phyloP scores from a whole-genome alignment of 1,140 invertebrate species.

The Aphelenchoides fujianensis region DNA sequence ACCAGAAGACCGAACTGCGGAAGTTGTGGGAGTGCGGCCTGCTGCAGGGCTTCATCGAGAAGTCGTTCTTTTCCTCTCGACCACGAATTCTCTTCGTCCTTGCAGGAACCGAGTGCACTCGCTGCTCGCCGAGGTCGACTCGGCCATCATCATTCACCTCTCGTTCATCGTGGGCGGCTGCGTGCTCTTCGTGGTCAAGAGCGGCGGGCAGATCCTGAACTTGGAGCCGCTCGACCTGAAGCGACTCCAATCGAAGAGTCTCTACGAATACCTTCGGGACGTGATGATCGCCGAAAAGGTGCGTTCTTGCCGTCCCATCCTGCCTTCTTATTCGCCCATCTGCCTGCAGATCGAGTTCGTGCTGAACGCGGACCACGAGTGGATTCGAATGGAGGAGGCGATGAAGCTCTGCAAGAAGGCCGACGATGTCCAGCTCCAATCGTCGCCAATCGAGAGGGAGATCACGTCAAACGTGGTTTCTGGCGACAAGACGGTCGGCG shows the following conservation, averaged over 20 bases:
- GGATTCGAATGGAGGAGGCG: slow-evolving; percentile 42
- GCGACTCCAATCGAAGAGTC: slow-evolving; percentile 40
- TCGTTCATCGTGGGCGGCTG: slow-evolving; percentile 52
- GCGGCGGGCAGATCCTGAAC: slow-evolving; percentile 36
- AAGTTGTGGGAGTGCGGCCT: slow-evolving; percentile 43
- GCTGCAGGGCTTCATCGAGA: slow-evolving; percentile 48
- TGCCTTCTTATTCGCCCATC: background rate
- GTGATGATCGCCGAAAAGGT: slow-evolving; percentile 50
- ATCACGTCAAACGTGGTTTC: slow-evolving; percentile 48
- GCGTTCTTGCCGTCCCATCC: background rate
- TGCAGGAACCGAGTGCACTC: slow-evolving; percentile 21
- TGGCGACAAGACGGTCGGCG: slow-evolving; percentile 32
- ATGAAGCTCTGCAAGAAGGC: slow-evolving; percentile 40
- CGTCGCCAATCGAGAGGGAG: slow-evolving; percentile 36
- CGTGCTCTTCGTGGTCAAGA: slow-evolving; percentile 50
- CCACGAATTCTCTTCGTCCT: background rate
- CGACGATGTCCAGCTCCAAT: slow-evolving; percentile 8
- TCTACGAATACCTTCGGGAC: slow-evolving; percentile 47
- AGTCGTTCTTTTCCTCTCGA: slow-evolving; percentile 19
- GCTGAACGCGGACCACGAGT: slow-evolving; percentile 47
- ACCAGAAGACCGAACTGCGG: slow-evolving; percentile 45
- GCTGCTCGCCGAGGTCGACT: slow-evolving; percentile 34
- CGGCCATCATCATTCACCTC: slow-evolving; percentile 44
- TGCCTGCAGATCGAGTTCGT: slow-evolving; percentile 44
- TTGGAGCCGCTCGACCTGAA: slow-evolving; percentile 49